phyloP scores from a whole-genome alignment of 1,140 invertebrate genomes.

The Pseudomyrmex flavicornis region DNA sequence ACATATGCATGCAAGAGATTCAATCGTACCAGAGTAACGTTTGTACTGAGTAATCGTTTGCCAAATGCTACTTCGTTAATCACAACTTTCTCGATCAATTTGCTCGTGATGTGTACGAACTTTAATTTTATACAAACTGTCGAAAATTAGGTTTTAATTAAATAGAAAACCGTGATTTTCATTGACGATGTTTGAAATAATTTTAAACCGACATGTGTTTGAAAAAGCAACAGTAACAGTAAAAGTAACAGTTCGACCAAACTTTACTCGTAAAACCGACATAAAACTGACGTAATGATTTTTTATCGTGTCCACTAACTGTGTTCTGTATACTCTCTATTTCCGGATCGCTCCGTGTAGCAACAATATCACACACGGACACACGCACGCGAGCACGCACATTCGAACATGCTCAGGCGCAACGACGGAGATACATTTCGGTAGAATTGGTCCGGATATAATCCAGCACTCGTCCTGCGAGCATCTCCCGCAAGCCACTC shows the following conservation, averaged over 20 bases:
- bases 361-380: slow-evolving; percentile 35
- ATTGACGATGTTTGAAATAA: background rate
- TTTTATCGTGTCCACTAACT: slow-evolving; percentile 40
- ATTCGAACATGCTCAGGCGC: slow-evolving; percentile 46
- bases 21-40: slow-evolving; percentile 56
- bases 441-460: slow-evolving; percentile 67
- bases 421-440: slow-evolving; percentile 61
- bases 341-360: slow-evolving; percentile 40
- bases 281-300: slow-evolving; percentile 41
- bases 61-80: slow-evolving; percentile 58
- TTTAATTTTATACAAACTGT: slow-evolving; percentile 40
- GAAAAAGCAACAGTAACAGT: no score
- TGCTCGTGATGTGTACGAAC: slow-evolving; percentile 10
- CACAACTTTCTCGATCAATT: slow-evolving; percentile 60
- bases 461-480: slow-evolving; percentile 60
- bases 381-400: slow-evolving; percentile 19
- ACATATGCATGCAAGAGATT: background rate
- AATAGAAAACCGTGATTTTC: slow-evolving; percentile 19
- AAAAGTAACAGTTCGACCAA: background rate
- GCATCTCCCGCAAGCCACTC: slow-evolving; percentile 25
- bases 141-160: slow-evolving; percentile 33
- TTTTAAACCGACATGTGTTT: no score
- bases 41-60: slow-evolving; percentile 18
- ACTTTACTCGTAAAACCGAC: background rate
- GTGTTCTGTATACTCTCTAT: slow-evolving; percentile 37